Base-by-base conservation (phyloP, 1,140 invertebrate species). In the Idris sp. region DNA sequence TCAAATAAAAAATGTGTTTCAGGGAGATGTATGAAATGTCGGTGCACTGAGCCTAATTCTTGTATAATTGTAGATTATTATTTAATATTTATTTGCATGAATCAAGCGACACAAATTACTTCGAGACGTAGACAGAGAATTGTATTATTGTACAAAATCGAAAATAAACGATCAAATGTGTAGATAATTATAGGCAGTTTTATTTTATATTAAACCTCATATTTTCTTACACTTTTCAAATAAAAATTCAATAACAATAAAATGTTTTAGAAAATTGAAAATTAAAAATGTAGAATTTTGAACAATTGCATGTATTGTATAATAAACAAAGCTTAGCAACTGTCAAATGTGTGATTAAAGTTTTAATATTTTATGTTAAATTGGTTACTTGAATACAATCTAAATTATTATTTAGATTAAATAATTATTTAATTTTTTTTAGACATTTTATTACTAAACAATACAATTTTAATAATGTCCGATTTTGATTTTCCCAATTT, bases 11-110 rank as follows among this genome's bases (percentile, higher is more conserved):
- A 65, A 61, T 38, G 26, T 19, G 16, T 35, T 28, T 13, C 28
- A 74, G 65, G 74, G 30, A 38, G 56, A 26, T 69, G 65, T 51
- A 77, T 77, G 61, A 76, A 80, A 51, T 48, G 77, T 74, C 74
- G 79, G 62, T 80, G 74, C 74, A 61, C 41, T 74, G 41, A 74
- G 62, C 67, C 65, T 76, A 72, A 56, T 64, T 74, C 71, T 74
- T 74, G 71, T 74, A 74, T 62, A 67, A 74, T 49, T 81, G 74
- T 82, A 84, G 72, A 84, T 83, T 77, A 81, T 78, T 85, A 86
- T 86, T 85, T 85, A 86, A 84, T 86, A 86, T 86, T 86, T 87
- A 84, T 85, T 86, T 78, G 71, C 74, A 82, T 79, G 76, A 77
- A 84, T 67, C 68, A 40, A 75, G 71, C 72, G 72, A 72, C 61